Base-by-base conservation (phyloP, 2,113 vertebrate species). In the Semicossyphus pulcher region DNA sequence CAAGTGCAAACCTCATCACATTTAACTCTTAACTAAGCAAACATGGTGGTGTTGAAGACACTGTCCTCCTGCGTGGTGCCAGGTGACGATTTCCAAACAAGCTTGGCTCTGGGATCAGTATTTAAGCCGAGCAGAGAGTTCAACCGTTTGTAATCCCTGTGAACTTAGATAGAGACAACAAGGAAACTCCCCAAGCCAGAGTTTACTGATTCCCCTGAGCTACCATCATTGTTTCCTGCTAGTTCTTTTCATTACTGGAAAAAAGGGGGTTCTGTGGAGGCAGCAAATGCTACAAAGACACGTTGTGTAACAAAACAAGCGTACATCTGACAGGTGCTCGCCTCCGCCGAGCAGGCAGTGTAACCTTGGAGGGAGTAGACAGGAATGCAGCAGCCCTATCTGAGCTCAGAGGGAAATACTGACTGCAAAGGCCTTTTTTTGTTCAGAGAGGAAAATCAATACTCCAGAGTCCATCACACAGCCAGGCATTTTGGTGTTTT, bases 291-390 rank as follows among this genome's bases (percentile, higher is more conserved):
- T 78, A 88, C 80, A 86, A 54, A 85, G 84, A 80, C 63, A 76
- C n/a, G 69, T 68, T 87, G 69, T 76, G 34, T 69, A 82, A 80
- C 59, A 84, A 90, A 88, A 85, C 87, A 89, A 83, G 77, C 21
- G 23, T 72, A 72, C 88, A 88, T 92, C 90, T 91, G 88, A 77
- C 92, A 90, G 90, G 89, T 93, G 91, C 75, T 90, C 8, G 80
- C 86, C 85, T 85, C 76, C 23, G 63, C 83, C 57, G 70, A 78
- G 86, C 77, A 56, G 79, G 67, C 85, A 80, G 90, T n/a, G n/a
- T 85, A 91, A 88, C 92, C 93, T 94, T 94, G 93, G 87, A 93
- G 87, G 83, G 88, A 91, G 86, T 76, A 81, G 85, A 90, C 82
- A 72, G 87, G 93, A 94, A 93, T 92, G 92, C 45, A 81, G 79